These are phyloP conservation scores for Echinarachnius parma DNA, from an alignment of 53 echinoderm and acorn worm species.

Conservation along the genomic window DNA sequence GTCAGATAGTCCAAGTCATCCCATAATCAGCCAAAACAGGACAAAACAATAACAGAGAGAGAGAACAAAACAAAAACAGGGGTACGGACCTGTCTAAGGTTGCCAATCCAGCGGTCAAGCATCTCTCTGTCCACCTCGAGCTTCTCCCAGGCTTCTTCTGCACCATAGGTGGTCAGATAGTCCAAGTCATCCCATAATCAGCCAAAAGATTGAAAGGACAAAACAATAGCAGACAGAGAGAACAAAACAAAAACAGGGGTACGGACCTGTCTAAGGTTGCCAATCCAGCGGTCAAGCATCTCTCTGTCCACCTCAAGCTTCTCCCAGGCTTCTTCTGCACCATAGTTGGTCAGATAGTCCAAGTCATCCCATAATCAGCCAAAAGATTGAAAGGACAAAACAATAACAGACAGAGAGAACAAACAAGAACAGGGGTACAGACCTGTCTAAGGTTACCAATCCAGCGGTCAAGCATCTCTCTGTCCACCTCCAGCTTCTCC, in stretches of 20 bases:
- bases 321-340: conserved; percentile 74
- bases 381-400: too few species aligned
- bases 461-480: conserved; percentile 85
- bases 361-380: too few species aligned
- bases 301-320: conserved; percentile 70
- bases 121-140: conserved; percentile 68
- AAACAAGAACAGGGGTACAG: background rate
- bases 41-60: background rate
- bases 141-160: conserved; percentile 72
- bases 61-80: background rate
- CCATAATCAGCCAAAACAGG: too few species aligned
- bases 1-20: conserved; percentile 96
- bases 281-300: conserved; percentile 82
- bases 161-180: conserved; percentile 85
- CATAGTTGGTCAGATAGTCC: conserved; percentile 87
- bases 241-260: too few species aligned
- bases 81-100: conserved; percentile 71
- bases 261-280: conserved; percentile 78
- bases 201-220: too few species aligned
- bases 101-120: conserved; percentile 84
- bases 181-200: conserved; percentile 95
- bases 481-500: conserved; percentile 60
- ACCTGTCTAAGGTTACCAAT: conserved; percentile 88
- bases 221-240: too few species aligned
- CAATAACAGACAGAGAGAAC: background rate